Base-by-base conservation (phyloP, 2,113 vertebrate genomes). In the Hippopotamus amphibius region DNA sequence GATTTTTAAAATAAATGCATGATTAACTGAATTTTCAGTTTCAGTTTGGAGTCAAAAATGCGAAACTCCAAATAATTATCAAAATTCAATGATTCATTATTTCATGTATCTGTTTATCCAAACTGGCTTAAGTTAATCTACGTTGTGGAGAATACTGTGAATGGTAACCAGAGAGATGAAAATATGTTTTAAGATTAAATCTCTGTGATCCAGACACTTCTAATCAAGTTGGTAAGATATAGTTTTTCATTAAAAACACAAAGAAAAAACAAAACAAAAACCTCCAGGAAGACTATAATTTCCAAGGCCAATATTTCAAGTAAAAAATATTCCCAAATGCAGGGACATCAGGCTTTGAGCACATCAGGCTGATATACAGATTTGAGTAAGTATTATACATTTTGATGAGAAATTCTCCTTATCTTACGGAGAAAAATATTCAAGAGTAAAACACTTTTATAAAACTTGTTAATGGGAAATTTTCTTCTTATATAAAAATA, bases 81-180 rank as follows among this genome's bases (percentile, higher is more conserved):
- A 93, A 88, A 95, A 83, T 79, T 66, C 48, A 76, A 11, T 93
- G 7, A 68, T 69, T 89, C 57, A 87, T 63, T 80, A 90, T 80
- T 94, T 96, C 4, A 76, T 21, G 50, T 30, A 55, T 57, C 10
- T 7, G 72, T 43, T 63, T 61, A 88, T 50, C 19, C 6, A 33
- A 93, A 93, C 12, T 41, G 17, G n/a, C 11, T 84, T 88, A 53
- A 95, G 24, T 72, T 71, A 33, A 50, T 33, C 7, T 84, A 3
- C 79, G 84, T 28, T 83, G 13, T 79, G 12, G 12, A 83, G 12
- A 93, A 37, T 30, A 61, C 19, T 77, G 2, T 90, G 82, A 74
- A 65, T 68, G 9, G 2, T 55, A 74, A 26, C 4, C 21, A 95
- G 46, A 95, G 11, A 82, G 4, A 57, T 46, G 3, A 48, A 88